Conservation (phyloP, 2,113 vertebrate genomes). For the Nyctibius bracteatus region DNA sequence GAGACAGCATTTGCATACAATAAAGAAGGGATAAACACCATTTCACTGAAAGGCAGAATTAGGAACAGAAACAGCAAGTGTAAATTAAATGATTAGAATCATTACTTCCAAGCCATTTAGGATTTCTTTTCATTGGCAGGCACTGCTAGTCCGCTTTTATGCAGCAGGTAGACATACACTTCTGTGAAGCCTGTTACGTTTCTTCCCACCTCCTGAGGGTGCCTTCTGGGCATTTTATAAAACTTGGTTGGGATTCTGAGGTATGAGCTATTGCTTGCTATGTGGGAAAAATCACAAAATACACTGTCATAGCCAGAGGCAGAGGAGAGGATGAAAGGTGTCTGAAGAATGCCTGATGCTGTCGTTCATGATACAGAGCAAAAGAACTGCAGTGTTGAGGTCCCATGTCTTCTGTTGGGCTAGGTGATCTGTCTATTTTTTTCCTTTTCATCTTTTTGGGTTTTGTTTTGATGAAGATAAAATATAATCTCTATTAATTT, state of each 20-base stretch:
- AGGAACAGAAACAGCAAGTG: slow-evolving; percentile 14
- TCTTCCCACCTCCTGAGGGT: not conserved
- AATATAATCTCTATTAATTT: not conserved
- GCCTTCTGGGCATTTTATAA: not conserved
- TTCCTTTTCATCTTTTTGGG: not conserved
- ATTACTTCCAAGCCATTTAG: slow-evolving; percentile 21
- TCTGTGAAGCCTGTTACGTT: not conserved
- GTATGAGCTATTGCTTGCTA: not conserved
- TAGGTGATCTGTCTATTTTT: not conserved
- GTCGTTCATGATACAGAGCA: not conserved
- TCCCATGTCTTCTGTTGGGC: accelerated
- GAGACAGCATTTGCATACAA: slow-evolving; percentile 24
- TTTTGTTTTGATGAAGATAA: not conserved
- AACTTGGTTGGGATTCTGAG: not conserved
- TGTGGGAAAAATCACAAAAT: not conserved
- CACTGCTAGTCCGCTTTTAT: not conserved
- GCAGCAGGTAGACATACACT: not conserved
- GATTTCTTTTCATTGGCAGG: slow-evolving; percentile 19
- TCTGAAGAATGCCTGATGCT: not conserved
- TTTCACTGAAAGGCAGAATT: slow-evolving; percentile 34
- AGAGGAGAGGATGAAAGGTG: slow-evolving; percentile 3
- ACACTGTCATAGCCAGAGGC: not conserved
- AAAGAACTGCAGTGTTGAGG: not conserved
- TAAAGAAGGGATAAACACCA: slow-evolving; percentile 30
- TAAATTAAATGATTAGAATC: slow-evolving; percentile 54